These are phyloP conservation scores for Galeopsomyia nigrocyanea DNA, from an alignment of 2,888 invertebrate genomes.

Conservation along the genomic window DNA sequence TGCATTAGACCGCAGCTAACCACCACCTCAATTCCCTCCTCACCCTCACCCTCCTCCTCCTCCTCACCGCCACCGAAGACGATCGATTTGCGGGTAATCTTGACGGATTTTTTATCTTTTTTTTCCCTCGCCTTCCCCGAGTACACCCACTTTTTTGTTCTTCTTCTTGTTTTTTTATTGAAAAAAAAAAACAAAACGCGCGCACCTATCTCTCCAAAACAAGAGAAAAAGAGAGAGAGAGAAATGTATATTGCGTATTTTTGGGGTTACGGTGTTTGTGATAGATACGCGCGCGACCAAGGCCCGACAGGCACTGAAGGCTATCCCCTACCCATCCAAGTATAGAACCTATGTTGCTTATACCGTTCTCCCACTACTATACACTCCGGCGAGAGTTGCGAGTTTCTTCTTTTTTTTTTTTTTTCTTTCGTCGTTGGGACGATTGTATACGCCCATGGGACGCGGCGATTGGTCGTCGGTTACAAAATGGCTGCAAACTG, in stretches of 20 bases:
- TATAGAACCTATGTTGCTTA: conserved; percentile 13
- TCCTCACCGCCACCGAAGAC: conserved; percentile 57
- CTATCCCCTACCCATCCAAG: not conserved
- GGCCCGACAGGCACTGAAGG: conserved; percentile 66
- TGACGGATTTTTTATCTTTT: conserved; percentile 49
- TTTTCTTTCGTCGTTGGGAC: conserved; percentile 36
- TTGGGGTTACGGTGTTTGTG: not conserved
- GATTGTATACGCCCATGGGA: conserved; percentile 57
- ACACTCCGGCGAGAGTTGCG: no score
- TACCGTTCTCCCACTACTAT: not conserved
- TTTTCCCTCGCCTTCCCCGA: no score
- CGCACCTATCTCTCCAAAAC: no score
- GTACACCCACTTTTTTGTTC: no score
- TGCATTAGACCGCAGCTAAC: conserved; percentile 52
- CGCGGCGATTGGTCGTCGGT: conserved; percentile 53
- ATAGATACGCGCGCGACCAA: conserved; percentile 57
- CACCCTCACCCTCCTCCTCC: conserved; percentile 56
- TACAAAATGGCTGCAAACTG: conserved; percentile 66
- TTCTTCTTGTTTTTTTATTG: no score
- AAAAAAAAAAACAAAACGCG: no score
- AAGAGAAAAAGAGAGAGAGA: no score
- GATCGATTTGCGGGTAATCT: conserved; percentile 63
- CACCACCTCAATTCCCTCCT: conserved; percentile 62
- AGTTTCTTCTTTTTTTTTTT: not conserved
- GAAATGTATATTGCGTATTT: no score